phyloP scores from a whole-genome alignment of 2,888 invertebrate genomes.

The Therioaphis trifolii region DNA sequence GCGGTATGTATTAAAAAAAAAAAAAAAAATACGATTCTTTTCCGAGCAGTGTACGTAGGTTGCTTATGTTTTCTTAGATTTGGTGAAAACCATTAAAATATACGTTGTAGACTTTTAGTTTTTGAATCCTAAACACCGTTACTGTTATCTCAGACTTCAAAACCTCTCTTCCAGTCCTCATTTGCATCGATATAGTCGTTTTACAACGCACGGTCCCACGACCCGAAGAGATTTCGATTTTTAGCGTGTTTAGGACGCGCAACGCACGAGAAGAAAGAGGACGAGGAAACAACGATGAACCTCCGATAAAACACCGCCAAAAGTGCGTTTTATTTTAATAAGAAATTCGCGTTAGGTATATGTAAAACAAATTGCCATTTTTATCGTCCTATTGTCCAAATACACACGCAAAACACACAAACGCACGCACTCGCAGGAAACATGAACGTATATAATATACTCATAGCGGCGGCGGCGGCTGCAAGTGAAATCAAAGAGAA shows the following conservation, averaged over 20 bases:
- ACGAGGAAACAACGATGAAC: not conserved
- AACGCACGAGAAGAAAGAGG: not conserved
- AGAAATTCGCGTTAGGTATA: not conserved
- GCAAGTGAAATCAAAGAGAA: constrained; percentile 39
- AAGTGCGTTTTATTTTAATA: not conserved
- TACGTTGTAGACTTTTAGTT: too few relatives aligned
- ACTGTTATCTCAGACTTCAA: too few relatives aligned
- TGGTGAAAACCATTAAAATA: too few relatives aligned
- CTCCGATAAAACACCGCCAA: not conserved
- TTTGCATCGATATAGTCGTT: too few relatives aligned
- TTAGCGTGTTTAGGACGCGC: not conserved
- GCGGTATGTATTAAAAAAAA: too few relatives aligned
- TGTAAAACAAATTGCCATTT: constrained; percentile 4
- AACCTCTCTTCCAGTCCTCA: too few relatives aligned
- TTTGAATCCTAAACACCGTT: too few relatives aligned
- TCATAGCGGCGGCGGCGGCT: not conserved
- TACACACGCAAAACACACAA: constrained; percentile 10
- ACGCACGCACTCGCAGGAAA: not conserved
- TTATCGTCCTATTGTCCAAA: constrained; percentile 10
- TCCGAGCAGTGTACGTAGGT: too few relatives aligned
- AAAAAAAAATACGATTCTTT: too few relatives aligned
- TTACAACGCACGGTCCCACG: too few relatives aligned
- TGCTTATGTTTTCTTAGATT: too few relatives aligned
- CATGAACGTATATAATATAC: not conserved
- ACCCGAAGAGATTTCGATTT: not conserved